phyloP scores from a whole-genome alignment of 2,888 invertebrate genomes.

The Thelaira solivaga region DNA sequence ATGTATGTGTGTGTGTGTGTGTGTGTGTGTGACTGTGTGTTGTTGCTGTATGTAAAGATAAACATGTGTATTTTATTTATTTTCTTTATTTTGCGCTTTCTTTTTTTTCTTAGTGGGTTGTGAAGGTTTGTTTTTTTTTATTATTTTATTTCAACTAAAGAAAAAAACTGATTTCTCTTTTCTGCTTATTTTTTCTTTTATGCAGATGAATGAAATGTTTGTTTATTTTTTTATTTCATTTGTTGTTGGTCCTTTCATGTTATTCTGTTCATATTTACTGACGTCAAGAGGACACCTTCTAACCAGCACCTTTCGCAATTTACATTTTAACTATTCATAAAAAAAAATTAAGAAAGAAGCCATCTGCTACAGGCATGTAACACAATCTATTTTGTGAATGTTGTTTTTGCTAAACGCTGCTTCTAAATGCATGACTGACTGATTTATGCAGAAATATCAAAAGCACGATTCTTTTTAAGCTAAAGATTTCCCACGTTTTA shows the following conservation, averaged over 20 bases:
- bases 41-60: slow-evolving; percentile 12
- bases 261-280: slow-evolving; percentile 31
- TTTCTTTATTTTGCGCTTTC: too few relatives aligned
- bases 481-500: neutral
- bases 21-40: neutral
- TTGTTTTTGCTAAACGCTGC: neutral
- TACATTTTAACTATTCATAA: slow-evolving; percentile 47
- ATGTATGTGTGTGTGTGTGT: neutral
- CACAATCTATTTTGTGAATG: neutral
- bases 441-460: neutral
- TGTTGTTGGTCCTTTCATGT: slow-evolving; percentile 5
- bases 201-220: slow-evolving; percentile 52
- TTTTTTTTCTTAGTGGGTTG: too few relatives aligned
- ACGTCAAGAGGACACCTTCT: slow-evolving; percentile 52
- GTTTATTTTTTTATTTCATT: slow-evolving; percentile 26
- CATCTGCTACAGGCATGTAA: neutral
- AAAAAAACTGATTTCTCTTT: slow-evolving; percentile 41
- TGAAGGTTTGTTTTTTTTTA: neutral
- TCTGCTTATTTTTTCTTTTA: neutral
- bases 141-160: neutral
- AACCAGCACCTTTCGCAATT: slow-evolving; percentile 35
- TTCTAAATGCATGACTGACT: slow-evolving; percentile 1
- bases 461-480: neutral
- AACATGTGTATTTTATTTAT: slow-evolving; percentile 18
- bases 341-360: too few relatives aligned